phyloP scores from a whole-genome alignment of 2,113 vertebrate genomes.

The Dissostichus mawsoni region DNA sequence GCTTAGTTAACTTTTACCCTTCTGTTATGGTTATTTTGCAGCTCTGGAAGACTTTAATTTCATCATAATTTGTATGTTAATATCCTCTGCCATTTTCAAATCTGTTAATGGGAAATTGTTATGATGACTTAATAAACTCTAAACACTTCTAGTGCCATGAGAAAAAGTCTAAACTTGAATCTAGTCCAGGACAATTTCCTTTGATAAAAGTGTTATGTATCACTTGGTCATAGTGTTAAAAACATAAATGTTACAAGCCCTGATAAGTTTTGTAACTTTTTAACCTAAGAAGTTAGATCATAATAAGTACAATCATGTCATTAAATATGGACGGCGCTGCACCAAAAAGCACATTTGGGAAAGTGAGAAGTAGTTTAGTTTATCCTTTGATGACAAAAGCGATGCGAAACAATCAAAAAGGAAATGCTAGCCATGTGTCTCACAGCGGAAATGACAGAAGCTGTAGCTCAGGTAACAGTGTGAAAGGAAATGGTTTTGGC shows the following conservation, averaged over 20 bases:
- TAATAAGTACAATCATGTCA: neutral
- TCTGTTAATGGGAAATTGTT: neutral
- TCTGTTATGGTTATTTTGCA: neutral
- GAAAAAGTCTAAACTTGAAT: neutral
- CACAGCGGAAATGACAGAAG: constrained; percentile 31
- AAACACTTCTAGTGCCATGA: neutral
- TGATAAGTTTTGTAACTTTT: neutral
- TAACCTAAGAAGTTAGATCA: neutral
- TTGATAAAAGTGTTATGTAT: neutral
- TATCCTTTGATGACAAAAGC: constrained; percentile 17
- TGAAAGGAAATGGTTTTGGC: constrained; percentile 31
- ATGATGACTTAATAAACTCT: neutral
- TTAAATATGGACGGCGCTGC: neutral
- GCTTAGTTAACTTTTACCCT: neutral
- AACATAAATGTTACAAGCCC: neutral
- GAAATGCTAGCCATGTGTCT: constrained; percentile 37
- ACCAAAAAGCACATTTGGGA: constrained; percentile 3
- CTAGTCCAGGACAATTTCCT: neutral
- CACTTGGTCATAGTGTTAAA: neutral
- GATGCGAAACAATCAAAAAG: constrained; percentile 34
- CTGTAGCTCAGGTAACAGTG: constrained; percentile 37
- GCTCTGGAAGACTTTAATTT: neutral
- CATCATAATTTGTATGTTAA: neutral
- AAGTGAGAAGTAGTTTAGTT: constrained; percentile 5
- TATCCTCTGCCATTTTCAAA: neutral